Percentiles rank a stretch among this genome's conserved stretches.
Evolutionary conservation across 2,113 vertebrate species (phyloP).

Genomic region (Zosterops hypoxanthus): DNA sequence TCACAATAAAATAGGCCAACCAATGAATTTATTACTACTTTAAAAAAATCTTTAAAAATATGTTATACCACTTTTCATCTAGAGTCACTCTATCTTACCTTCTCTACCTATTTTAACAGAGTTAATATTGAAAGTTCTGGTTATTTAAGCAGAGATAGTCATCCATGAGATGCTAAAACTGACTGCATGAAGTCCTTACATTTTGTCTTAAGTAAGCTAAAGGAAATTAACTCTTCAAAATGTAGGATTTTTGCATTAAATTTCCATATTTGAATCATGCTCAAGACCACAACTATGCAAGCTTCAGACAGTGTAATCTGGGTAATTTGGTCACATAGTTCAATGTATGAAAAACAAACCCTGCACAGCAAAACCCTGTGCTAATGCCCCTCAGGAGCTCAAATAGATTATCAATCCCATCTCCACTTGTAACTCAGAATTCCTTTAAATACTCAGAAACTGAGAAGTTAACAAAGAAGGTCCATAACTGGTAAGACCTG

Average conservation of each 20-base stretch:
- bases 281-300: fast-evolving
- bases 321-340: neutral
- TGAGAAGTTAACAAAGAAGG: neutral
- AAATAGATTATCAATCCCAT: neutral
- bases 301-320: fast-evolving
- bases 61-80: neutral
- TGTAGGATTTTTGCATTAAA: neutral
- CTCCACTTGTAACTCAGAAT: neutral
- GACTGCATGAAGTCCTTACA: neutral
- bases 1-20: neutral
- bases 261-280: neutral
- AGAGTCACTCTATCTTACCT: neutral
- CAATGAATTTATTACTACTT: neutral
- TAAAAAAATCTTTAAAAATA: neutral
- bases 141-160: neutral
- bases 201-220: neutral
- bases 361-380: neutral
- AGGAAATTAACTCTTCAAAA: neutral
- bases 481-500: neutral
- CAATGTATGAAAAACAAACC: neutral
- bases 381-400: neutral
- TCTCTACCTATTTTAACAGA: neutral
- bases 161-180: neutral
- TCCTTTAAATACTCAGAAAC: neutral
- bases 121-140: neutral